Evolutionary conservation across 1,140 invertebrate genomes (phyloP).

Genomic region (Drosophila kepulauana): DNA sequence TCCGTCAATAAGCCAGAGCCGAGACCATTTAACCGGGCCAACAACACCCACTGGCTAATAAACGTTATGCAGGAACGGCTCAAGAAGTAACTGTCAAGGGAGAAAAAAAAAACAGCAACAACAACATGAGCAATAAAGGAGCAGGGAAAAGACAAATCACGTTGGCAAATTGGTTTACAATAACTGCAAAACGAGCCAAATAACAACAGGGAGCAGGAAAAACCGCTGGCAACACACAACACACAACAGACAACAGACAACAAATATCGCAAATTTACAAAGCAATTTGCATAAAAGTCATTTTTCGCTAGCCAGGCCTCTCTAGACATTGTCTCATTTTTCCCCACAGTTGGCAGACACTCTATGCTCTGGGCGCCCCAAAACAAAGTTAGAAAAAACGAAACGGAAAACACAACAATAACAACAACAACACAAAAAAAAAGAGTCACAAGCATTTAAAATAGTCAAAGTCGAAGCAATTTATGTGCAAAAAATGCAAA

Average conservation of each 20-base stretch:
- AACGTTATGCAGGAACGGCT: slow-evolving; percentile 3
- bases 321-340: slow-evolving; percentile 58
- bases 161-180: slow-evolving; percentile 80
- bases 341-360: slow-evolving; percentile 40
- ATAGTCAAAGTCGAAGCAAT: slow-evolving; percentile 59
- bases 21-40: slow-evolving; percentile 21
- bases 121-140: slow-evolving; percentile 20
- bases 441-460: slow-evolving; percentile 38
- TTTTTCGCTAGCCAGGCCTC: slow-evolving; percentile 54
- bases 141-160: slow-evolving; percentile 72
- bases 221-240: slow-evolving; percentile 43
- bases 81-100: slow-evolving; percentile 35
- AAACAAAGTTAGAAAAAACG: not conserved
- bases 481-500: slow-evolving; percentile 70
- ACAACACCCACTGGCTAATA: slow-evolving; percentile 31
- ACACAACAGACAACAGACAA: slow-evolving; percentile 34
- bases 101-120: slow-evolving; percentile 34
- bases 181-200: slow-evolving; percentile 58
- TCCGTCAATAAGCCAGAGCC: slow-evolving; percentile 32
- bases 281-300: slow-evolving; percentile 82
- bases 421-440: slow-evolving; percentile 6
- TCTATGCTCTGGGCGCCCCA: slow-evolving; percentile 38
- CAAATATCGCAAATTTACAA: slow-evolving; percentile 77
- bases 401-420: not conserved
- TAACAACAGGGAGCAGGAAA: slow-evolving; percentile 45